Evolutionary conservation across 2,888 invertebrate genomes (phyloP).

Genomic region (Phengaris alcon): DNA sequence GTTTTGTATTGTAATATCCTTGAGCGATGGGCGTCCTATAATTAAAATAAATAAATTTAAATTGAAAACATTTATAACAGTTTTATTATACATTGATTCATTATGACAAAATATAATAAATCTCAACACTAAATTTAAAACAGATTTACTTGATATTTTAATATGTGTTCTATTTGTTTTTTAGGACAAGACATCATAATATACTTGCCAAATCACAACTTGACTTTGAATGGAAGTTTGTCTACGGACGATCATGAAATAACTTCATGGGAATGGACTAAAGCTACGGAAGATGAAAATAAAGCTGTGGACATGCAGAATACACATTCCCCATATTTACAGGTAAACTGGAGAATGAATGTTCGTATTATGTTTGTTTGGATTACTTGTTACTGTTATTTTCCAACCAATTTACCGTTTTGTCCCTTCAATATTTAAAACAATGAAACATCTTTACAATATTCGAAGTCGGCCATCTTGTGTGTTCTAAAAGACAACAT

Average conservation of each 20-base stretch:
- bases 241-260: constrained; percentile 97
- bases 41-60: too few relatives aligned
- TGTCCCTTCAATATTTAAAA: too few relatives aligned
- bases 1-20: not conserved
- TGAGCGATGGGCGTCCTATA: too few relatives aligned
- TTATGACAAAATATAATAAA: too few relatives aligned
- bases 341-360: constrained; percentile 52
- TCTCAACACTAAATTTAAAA: too few relatives aligned
- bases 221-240: constrained; percentile 92
- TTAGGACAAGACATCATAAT: constrained; percentile 91
- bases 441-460: too few relatives aligned
- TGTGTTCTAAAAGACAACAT: too few relatives aligned
- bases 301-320: constrained; percentile 98
- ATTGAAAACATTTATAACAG: too few relatives aligned
- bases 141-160: not conserved
- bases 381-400: too few relatives aligned
- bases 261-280: constrained; percentile 97
- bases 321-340: constrained; percentile 92
- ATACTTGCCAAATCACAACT: constrained; percentile 91
- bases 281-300: constrained; percentile 90
- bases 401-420: too few relatives aligned
- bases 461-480: too few relatives aligned
- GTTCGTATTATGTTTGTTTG: not conserved
- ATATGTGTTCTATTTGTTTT: constrained; percentile 30
- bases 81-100: not conserved